These are phyloP conservation scores for Brachionus manjavacas DNA, from an alignment of 1,140 invertebrate species.

Conservation along the genomic window DNA sequence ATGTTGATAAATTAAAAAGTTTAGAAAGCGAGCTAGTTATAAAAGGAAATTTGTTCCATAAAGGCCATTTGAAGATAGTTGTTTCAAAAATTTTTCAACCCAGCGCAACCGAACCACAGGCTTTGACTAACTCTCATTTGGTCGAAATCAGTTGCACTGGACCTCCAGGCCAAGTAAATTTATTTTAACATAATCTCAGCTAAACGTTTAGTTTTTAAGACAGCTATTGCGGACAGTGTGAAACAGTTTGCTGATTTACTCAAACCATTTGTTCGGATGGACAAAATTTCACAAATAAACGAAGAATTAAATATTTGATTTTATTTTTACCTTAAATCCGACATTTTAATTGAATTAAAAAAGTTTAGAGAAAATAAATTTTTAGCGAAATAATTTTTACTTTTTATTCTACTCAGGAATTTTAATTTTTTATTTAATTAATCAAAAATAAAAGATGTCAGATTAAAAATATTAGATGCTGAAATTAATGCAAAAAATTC, in stretches of 20 bases:
- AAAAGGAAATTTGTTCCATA: conserved; percentile 39
- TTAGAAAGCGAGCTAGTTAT: conserved; percentile 27
- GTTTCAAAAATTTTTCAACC: conserved; percentile 32
- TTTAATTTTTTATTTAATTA: no score
- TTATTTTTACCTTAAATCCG: background rate
- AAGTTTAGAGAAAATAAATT: background rate
- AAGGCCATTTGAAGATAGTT: conserved; percentile 4
- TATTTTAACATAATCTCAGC: background rate
- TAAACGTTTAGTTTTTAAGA: background rate
- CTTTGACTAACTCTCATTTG: background rate
- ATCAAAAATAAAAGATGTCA: no score
- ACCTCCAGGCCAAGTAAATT: conserved; percentile 3
- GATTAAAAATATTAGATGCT: no score
- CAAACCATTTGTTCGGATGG: conserved; percentile 39
- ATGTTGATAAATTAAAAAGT: background rate
- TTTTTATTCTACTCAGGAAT: no score
- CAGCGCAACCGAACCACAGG: background rate
- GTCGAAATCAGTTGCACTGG: conserved; percentile 9
- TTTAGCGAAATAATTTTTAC: no score
- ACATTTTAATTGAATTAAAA: background rate
- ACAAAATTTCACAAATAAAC: conserved; percentile 4
- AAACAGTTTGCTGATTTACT: conserved; percentile 32
- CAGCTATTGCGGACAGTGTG: background rate
- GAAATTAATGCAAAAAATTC: no score
- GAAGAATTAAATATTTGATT: conserved; percentile 34